Conservation (phyloP, 2,113 vertebrate genomes). For the Cynopterus brachyotis region DNA sequence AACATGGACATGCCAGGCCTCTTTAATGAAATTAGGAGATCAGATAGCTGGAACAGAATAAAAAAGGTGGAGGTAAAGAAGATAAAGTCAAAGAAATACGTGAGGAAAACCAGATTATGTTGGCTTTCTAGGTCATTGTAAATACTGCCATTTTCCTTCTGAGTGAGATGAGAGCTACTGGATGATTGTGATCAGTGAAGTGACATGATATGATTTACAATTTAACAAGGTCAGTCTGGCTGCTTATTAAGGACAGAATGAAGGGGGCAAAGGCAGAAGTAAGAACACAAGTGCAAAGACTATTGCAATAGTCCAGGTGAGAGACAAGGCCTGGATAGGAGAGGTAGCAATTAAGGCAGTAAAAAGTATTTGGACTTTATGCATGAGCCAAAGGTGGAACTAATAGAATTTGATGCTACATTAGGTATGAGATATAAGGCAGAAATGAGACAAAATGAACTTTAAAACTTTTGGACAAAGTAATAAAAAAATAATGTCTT, state of each 20-base stretch:
- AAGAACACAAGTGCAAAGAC: not conserved
- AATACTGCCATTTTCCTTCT: not conserved
- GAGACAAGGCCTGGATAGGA: not conserved
- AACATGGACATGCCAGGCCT: not conserved
- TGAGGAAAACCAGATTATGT: not conserved
- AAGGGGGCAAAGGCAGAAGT: not conserved
- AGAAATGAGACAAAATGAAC: not conserved
- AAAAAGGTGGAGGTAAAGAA: not conserved
- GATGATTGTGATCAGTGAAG: not conserved
- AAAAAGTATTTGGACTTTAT: not conserved
- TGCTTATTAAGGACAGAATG: not conserved
- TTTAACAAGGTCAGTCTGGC: not conserved
- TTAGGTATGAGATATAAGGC: not conserved
- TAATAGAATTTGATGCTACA: not conserved
- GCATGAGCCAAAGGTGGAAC: not conserved
- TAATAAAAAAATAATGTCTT: not conserved
- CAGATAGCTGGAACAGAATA: not conserved
- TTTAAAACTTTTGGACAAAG: not conserved
- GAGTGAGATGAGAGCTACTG: not conserved
- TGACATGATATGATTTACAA: not conserved
- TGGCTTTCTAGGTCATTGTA: not conserved
- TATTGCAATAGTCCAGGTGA: not conserved
- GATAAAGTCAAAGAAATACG: not conserved
- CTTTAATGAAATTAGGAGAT: not conserved
- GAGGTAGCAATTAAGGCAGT: not conserved